Evolutionary conservation across 2,113 vertebrate genomes (phyloP), one percentile per base, ranked within the genome.

Genomic region (Proteles cristata): DNA sequence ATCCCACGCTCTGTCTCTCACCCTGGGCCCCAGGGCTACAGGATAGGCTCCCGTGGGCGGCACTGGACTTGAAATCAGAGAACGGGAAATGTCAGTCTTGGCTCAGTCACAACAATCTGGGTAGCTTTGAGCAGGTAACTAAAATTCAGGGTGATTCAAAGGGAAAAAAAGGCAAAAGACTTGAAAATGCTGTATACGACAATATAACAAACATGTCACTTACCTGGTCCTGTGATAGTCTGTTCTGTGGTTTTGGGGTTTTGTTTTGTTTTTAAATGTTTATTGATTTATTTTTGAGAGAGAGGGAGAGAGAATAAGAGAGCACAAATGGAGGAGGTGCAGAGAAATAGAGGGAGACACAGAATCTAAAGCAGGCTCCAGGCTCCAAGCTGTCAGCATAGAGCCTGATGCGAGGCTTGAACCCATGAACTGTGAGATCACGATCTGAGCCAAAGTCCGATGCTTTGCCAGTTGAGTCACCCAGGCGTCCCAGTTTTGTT

Each of bases 21-120:
- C 0, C 1, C 10, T 4, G 19, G 69, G 23, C 0, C 15, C 15
- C 23, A 9, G 7, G 15, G 28, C 9, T 50, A 12, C 16, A 31
- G 4, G 4, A 76, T 8, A 58, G 11, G 19, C 23, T 43, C 11
- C n/a, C 71, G 4, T 31, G 16, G 25, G 82, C 58, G 65, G 17
- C 58, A 25, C 19, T 28, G 14, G 21, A 61, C 25, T 25, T 12
- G 39, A 77, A 79, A 31, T 66, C 3, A 84, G 58, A 74, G 74
- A 58, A 45, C 21, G 3, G 31, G 11, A 77, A 50, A 39, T 45
- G 0, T 23, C 21, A 73, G 6, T 66, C 35, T 12, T 71, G 19
- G 26, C 65, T 61, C 71, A 2, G 14, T 53, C 19, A 0, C 14
- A 39, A 39, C 8, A 45, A 15, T 61, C 45, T 80, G 8, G 43